Conservation (phyloP, 2,888 invertebrate species). For the Drosophila rellima region DNA sequence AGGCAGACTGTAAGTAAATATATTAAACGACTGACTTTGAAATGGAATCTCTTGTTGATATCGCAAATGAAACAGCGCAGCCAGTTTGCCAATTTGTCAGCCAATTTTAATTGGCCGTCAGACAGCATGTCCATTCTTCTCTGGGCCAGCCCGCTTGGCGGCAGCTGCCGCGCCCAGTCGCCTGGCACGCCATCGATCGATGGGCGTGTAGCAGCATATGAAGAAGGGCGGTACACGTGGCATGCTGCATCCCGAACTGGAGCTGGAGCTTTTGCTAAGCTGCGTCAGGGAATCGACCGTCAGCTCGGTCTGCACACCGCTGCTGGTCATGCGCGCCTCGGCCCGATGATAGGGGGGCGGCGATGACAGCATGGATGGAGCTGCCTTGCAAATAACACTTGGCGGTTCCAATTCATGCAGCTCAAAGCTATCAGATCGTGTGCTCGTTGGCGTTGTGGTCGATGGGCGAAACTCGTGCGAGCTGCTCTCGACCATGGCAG, state of each 20-base stretch:
- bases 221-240: slow-evolving; percentile 83
- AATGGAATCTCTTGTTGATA: slow-evolving; percentile 84
- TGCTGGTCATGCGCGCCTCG: slow-evolving; percentile 82
- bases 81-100: slow-evolving; percentile 1
- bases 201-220: slow-evolving; percentile 85
- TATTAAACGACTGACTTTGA: slow-evolving; percentile 68
- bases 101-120: slow-evolving; percentile 61
- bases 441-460: slow-evolving; percentile 80
- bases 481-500: slow-evolving; percentile 85
- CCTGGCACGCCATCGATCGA: slow-evolving; percentile 85
- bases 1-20: slow-evolving; percentile 31
- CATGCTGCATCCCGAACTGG: slow-evolving; percentile 60
- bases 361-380: slow-evolving; percentile 53
- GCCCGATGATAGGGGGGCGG: slow-evolving; percentile 65
- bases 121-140: slow-evolving; percentile 68
- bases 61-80: slow-evolving; percentile 84
- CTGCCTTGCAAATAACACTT: slow-evolving; percentile 81
- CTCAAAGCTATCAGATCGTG: slow-evolving; percentile 78
- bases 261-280: slow-evolving; percentile 63
- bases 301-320: slow-evolving; percentile 84
- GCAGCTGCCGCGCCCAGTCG: slow-evolving; percentile 61
- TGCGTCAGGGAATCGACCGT: slow-evolving; percentile 78
- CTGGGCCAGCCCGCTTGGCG: slow-evolving; percentile 41
- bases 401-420: slow-evolving; percentile 80
- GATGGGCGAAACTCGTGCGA: slow-evolving; percentile 85